These are phyloP conservation scores for Trididemnum nubilum DNA, from an alignment of 23 tunicate species.

Conservation along the genomic window DNA sequence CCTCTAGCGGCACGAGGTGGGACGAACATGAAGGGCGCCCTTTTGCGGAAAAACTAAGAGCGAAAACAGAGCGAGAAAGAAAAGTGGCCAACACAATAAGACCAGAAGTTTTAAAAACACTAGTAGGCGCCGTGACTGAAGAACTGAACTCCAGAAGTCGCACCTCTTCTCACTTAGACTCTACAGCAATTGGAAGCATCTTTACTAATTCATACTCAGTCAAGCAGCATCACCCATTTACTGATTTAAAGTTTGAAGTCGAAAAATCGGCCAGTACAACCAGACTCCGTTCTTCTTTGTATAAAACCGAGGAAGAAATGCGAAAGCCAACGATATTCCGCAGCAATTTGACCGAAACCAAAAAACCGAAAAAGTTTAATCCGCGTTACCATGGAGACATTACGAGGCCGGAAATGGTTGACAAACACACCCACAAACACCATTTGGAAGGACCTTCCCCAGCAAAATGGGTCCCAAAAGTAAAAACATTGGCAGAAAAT, in stretches of 20 bases:
- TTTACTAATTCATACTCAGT: background rate
- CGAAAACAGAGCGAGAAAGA: conserved; percentile 7
- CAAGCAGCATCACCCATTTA: conserved; percentile 44
- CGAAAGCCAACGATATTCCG: conserved; percentile 53
- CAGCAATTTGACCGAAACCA: conserved; percentile 23
- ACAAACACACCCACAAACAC: conserved; percentile 43
- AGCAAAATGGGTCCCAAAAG: conserved; percentile 45
- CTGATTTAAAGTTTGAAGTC: conserved; percentile 36
- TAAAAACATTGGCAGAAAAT: background rate
- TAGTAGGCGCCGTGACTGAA: conserved; percentile 18
- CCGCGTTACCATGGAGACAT: conserved; percentile 59
- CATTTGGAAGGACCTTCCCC: conserved; percentile 33
- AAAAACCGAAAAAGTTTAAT: conserved; percentile 38
- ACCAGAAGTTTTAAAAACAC: conserved; percentile 21
- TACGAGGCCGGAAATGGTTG: conserved; percentile 56
- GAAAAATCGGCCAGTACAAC: conserved; percentile 40
- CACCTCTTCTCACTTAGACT: conserved; percentile 29
- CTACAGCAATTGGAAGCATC: conserved; percentile 7
- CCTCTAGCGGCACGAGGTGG: conserved; percentile 33
- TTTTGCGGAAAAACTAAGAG: conserved; percentile 15
- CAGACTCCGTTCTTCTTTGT: conserved; percentile 58
- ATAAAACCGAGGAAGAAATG: conserved; percentile 38
- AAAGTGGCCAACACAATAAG: conserved; percentile 39
- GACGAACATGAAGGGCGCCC: conserved; percentile 66
- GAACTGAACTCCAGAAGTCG: conserved; percentile 25